Evolutionary conservation across 1,140 invertebrate genomes (phyloP), one percentile per base, ranked within the genome.

Genomic region (Pachyrhynchus sulphureomaculatus): DNA sequence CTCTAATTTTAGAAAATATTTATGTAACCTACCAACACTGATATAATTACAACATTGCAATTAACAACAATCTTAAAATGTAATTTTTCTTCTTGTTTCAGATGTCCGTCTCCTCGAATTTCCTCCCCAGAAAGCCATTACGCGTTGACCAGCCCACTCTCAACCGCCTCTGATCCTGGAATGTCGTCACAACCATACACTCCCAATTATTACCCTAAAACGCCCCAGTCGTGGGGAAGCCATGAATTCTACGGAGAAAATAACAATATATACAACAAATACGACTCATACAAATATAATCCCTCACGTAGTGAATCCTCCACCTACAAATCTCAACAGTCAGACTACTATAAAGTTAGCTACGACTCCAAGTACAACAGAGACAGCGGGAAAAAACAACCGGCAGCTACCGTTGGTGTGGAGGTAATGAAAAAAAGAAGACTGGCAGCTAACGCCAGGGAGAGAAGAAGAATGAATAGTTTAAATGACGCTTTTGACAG

Each of bases 401-500:
- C 18, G 58, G 68, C 65, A 63, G 68, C 57, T 33, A 64, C 33
- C 15, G 59, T 60, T 26, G 71, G 62, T 17, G 29, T 58, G 54
- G 63, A 61, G 55, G 59, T 88, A 0, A 65, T 85, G 53, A 82
- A 82, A 63, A 82, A 84, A 56, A 75, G 88, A 29, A 73, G 88
- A 53, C 73, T 89, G 18, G 87, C 88, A 0, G 88, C 88, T 0
- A 91, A 91, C 69, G 88, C 87, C 0, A 75, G 84, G 5, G 89
- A 91, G 74, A 73, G 89, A 32, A 75, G 87, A 51, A 73, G 89
- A 24, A 91, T 91, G 89, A 88, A 89, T 69, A 86, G 86, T 44
- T 74, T 91, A 29, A 91, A 91, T 73, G 86, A 87, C 34, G 88
- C 89, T 1, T 91, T 91, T 71, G 88, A 91, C 68, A 80, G 84